A percentile compares a stretch with the other conserved stretches of the same genome.
These are phyloP conservation scores for Ammodramus savannarum DNA, from an alignment of 2,113 vertebrate species.

Conservation along the genomic window DNA sequence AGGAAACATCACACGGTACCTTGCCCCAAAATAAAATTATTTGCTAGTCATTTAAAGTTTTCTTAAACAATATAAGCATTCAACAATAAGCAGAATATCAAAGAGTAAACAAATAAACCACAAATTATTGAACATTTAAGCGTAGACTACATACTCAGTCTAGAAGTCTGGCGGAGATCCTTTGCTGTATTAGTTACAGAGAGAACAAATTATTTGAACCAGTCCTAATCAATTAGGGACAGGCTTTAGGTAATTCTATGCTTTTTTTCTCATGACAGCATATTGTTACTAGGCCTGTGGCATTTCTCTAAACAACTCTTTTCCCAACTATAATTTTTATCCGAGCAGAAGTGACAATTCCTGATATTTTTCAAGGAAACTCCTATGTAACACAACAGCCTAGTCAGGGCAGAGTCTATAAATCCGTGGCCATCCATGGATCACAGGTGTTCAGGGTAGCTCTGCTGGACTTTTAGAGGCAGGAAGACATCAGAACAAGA, in stretches of 20 bases:
- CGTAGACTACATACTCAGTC: background rate
- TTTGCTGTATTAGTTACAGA: background rate
- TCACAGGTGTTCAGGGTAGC: accelerated
- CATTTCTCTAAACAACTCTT: background rate
- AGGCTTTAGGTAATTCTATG: background rate
- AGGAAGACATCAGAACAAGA: background rate
- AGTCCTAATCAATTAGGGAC: background rate
- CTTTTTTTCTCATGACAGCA: background rate
- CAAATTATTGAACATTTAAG: background rate
- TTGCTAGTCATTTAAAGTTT: background rate
- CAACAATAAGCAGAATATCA: background rate
- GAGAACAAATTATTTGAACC: background rate
- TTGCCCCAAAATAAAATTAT: background rate
- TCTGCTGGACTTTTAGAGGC: background rate
- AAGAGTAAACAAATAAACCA: background rate
- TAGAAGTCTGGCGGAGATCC: background rate
- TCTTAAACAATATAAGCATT: background rate
- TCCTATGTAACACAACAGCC: accelerated
- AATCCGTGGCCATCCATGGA: background rate
- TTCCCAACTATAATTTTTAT: background rate
- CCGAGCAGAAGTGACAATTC: background rate
- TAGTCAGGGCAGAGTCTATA: background rate
- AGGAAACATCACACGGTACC: background rate
- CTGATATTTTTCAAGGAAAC: background rate
- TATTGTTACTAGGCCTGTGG: background rate